Base-by-base conservation (phyloP, 2,797 vertebrate genomes). In the Hapalemur alaotrensis region DNA sequence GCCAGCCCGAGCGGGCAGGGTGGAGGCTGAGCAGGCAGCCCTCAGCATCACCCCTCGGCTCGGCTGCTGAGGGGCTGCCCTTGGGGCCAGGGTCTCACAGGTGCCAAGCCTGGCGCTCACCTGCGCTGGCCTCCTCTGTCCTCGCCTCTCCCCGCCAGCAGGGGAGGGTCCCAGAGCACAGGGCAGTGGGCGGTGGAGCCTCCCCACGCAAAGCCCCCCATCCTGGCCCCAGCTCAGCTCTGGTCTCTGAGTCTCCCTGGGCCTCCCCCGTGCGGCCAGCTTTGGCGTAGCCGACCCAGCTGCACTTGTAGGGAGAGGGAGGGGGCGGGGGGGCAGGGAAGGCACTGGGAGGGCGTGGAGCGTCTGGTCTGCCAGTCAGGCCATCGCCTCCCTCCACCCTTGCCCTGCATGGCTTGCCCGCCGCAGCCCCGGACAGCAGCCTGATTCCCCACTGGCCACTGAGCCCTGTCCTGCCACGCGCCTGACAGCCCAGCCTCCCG, bases 91-190 rank as follows among this genome's bases (percentile, higher is more conserved):
- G 57, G 48, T 10, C 28, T 75, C 13, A 50, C 41, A 22, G 30
- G 30, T 10, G 23, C n/a, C 82, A 38, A 30, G 54, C 54, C 28
- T 25, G 35, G 38, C 35, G 18, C 28, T 32, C 23, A 59, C 73
- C 12, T 18, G 73, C 6, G 4, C 67, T 14, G 41, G 20, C 9
- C 48, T 48, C 6, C 57, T 41, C n/a, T n/a, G 32, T 65, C 43
- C 35, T 17, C 3, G 5, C 43, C n/a, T 32, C 4, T 69, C 1
- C 1, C 17, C 0, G 38, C 7, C 13, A n/a, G 0, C 30, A 1
- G n/a, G 23, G 57, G 13, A 54, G 6, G 13, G 35, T 30, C 28
- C 17, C 1, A 14, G 13, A 30, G 57, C 17, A 5, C 28, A 15
- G 54, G 43, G 25, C 13, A 9, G 4, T 1, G 22, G n/a, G 25